Percentiles rank a stretch among this genome's conserved stretches.
phyloP scores from a whole-genome alignment of 2,113 vertebrate genomes.

The Phalacrocorax carbo region DNA sequence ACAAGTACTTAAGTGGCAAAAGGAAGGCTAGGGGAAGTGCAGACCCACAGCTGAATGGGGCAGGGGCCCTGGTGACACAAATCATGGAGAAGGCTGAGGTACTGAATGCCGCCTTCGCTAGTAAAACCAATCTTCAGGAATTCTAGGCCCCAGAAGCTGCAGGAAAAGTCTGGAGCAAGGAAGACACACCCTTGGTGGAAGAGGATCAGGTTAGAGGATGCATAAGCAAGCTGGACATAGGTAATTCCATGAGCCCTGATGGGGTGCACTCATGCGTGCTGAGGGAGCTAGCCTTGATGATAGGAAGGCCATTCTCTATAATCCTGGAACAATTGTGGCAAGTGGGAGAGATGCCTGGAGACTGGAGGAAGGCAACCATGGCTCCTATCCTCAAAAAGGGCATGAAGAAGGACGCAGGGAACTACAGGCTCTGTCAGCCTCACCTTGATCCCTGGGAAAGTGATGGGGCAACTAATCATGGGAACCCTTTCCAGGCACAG shows the following conservation, averaged over 20 bases:
- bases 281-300: not conserved
- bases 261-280: not conserved
- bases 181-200: not conserved
- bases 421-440: not conserved
- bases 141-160: not conserved
- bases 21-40: not conserved
- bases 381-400: not conserved
- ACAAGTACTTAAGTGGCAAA: not conserved
- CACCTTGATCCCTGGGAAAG: not conserved
- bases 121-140: not conserved
- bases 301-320: not conserved
- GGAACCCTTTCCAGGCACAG: not conserved
- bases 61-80: too few relatives aligned
- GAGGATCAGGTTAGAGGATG: not conserved
- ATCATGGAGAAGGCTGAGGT: not conserved
- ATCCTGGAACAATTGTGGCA: not conserved
- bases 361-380: not conserved
- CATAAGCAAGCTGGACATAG: not conserved
- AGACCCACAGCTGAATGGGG: not conserved
- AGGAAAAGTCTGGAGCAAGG: not conserved
- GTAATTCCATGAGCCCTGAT: not conserved
- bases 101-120: not conserved
- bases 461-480: not conserved
- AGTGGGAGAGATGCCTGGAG: not conserved
- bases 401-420: not conserved